Conservation (phyloP, 1,140 invertebrate species). For the Babylonia areolata region DNA sequence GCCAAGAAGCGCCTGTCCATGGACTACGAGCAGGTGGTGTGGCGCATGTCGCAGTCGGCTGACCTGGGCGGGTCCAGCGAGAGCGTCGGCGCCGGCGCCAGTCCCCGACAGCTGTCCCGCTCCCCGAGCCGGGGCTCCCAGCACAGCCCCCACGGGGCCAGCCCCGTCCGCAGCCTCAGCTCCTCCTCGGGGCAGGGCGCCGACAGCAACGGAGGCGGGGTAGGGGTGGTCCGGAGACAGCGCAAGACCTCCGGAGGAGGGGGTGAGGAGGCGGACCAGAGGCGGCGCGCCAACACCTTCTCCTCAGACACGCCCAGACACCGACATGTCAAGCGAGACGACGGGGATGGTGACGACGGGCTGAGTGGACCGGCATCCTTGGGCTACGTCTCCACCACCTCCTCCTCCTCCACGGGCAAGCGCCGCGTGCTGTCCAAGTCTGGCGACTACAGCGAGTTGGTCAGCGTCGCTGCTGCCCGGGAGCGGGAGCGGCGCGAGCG, state of each 20-base stretch:
- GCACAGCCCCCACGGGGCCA: not conserved
- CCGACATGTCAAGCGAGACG: not conserved
- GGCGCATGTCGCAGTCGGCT: conserved; percentile 81
- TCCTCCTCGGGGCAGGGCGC: not conserved
- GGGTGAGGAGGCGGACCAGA: not conserved
- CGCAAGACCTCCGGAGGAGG: not conserved
- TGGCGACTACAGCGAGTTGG: conserved; percentile 8
- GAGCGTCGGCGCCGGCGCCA: conserved; percentile 55
- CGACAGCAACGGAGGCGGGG: not conserved
- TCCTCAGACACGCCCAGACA: conserved; percentile 27
- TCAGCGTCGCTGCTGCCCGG: not conserved
- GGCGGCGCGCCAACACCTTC: conserved; percentile 45
- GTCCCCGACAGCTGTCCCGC: conserved; percentile 55
- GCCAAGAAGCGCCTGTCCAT: conserved; percentile 86
- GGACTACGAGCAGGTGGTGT: conserved; percentile 91
- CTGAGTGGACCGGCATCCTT: not conserved
- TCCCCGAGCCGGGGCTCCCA: conserved; percentile 52
- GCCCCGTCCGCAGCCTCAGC: conserved; percentile 33
- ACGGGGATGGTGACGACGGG: not conserved
- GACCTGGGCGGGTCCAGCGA: conserved; percentile 58
- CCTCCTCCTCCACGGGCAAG: not conserved
- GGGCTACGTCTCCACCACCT: not conserved
- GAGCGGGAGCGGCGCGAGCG: no score
- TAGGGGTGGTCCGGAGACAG: not conserved
- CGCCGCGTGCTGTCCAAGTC: not conserved